Base-by-base conservation (phyloP, 2,797 vertebrate genomes). In the Centropyge bicolor region DNA sequence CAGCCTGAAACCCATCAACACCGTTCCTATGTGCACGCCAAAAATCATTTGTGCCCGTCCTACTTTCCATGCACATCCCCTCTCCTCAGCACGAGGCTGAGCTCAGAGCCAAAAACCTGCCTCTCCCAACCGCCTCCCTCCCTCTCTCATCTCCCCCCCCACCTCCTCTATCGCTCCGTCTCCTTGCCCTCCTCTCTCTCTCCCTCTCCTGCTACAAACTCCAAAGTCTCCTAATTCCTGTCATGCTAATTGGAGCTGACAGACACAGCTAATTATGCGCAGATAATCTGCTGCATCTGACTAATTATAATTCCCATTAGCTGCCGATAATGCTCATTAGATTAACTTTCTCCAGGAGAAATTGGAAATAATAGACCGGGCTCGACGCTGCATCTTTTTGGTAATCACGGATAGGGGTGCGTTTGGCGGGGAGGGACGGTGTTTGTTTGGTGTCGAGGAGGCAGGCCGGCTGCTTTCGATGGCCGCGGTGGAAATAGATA, bases 251-350 rank as follows among this genome's bases (percentile, higher is more conserved):
- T 95, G 93, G 91, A 92, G 93, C 91, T 94, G 95, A 96, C 95
- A 95, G 94, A 95, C 93, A 94, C 93, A 92, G 92, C 93, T 95
- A 95, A 95, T 96, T 95, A 95, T 95, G 94, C 88, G 81, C 91
- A 94, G 94, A 95, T 96, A 96, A 96, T 95, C 95, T 95, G 90
- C 94, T 95, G 93, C 93, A 95, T 95, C 95, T 95, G 93, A 95
- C 92, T 95, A 95, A 96, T 96, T 95, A 95, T 95, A 95, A 95
- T 95, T 96, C 94, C 93, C 94, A 95, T 95, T 95, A 95, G 94
- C 93, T 83, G 84, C 89, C 91, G 93, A 95, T 95, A 96, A 95
- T 94, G 92, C 94, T 95, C 95, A 96, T 96, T 95, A 95, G 95
- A 96, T 95, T 95, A 94, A 94, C 95, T 95, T 95, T 95, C 93